A percentile compares a stretch with the other conserved stretches of the same genome.
Evolutionary conservation across 1,140 invertebrate species (phyloP).

Genomic region (Stegodyphus dumicola): DNA sequence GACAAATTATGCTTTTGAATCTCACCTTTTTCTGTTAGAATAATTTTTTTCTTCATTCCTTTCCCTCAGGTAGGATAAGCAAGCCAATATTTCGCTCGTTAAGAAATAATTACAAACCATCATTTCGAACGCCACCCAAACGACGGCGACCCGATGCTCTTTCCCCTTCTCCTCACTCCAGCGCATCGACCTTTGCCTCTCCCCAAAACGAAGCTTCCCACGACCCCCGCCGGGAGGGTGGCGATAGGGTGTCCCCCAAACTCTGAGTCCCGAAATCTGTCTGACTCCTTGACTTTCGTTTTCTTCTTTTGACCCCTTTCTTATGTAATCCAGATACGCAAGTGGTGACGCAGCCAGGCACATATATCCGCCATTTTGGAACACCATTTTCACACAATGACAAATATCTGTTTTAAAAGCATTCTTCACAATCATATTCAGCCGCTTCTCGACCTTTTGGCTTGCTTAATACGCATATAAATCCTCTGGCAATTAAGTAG

Average conservation of each 20-base stretch:
- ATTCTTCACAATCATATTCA: too few species aligned
- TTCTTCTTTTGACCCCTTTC: background rate
- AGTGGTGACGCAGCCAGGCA: too few species aligned
- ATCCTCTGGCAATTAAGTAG: too few species aligned
- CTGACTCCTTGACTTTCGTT: background rate
- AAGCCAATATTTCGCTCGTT: background rate
- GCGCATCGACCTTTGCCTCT: background rate
- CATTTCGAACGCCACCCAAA: constrained; percentile 41
- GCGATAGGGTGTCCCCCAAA: background rate
- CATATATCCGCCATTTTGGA: too few species aligned
- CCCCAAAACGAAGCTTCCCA: background rate
- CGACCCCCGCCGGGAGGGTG: background rate
- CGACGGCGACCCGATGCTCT: constrained; percentile 26
- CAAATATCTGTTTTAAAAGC: too few species aligned
- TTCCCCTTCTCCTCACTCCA: background rate
- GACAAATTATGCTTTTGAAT: too few species aligned
- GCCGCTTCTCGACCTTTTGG: too few species aligned
- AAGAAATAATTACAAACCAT: constrained; percentile 37
- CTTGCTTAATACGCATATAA: too few species aligned
- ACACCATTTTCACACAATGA: too few species aligned
- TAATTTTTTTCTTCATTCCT: too few species aligned
- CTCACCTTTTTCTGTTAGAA: too few species aligned
- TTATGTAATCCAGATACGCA: constrained; percentile 4
- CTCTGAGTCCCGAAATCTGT: background rate
- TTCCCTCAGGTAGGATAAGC: too few species aligned